Base-by-base conservation (phyloP, 2,797 vertebrate genomes). In the Graptemys geographica region DNA sequence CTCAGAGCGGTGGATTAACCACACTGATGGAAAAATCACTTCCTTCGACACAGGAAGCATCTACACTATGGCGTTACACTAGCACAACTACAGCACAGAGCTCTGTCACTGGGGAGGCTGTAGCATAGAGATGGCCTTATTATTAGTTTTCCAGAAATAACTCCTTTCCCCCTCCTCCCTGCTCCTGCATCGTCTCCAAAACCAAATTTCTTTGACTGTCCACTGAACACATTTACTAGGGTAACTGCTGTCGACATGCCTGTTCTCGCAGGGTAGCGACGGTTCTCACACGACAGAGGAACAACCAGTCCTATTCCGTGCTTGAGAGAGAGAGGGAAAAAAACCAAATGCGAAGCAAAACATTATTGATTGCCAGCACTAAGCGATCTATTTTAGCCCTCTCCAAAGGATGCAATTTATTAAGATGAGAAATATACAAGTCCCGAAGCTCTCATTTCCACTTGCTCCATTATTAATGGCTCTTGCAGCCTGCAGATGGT, bases 381-480 rank as follows among this genome's bases (percentile, higher is more conserved):
- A 47, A 62, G 81, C 95, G 85, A 96, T 83, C 72, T 84, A 44
- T 41, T 90, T 90, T 83, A 88, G 81, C 21, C 81, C 69, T 78
- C 86, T 95, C 78, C 25, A 2, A 90, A 90, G 90, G 57, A 92
- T 92, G 83, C 41, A 89, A 83, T 96, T 93, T 89, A 94, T 96
- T 94, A 90, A 93, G 76, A 89, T 0, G 11, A 88, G 91, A 81
- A 92, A 81, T 88, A 74, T 89, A 94, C 79, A 25, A 57, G 53
- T 93, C 91, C 91, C 96, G 82, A 92, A 96, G 84, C 85, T 25
- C 87, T 95, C 47, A 0, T 94, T 92, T 87, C 91, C 93, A 59
- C 11, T 2, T 52, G 52, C 37, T 97, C 55, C 27, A 88, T 94
- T 94, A 88, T 28, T 96, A 91, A 95, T 85, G 18, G 41, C 10